Conservation (phyloP, 2,888 invertebrate species). For the Torymus tubicola region DNA sequence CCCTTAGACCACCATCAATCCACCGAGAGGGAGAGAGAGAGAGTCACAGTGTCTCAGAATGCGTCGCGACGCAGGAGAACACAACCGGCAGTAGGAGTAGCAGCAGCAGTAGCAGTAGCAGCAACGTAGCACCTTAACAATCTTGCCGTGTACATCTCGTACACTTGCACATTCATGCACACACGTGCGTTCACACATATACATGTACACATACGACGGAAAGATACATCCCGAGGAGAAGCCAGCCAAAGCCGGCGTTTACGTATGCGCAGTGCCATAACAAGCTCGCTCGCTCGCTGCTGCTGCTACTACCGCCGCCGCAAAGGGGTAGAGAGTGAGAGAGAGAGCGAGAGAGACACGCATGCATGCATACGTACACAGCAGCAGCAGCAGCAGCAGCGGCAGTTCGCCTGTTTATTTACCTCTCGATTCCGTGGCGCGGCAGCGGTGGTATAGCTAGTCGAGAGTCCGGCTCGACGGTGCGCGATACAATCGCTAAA, state of each 20-base stretch:
- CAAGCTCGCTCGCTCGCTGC: conserved; percentile 22
- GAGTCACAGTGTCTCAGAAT: background rate
- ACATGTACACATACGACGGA: conserved; percentile 11
- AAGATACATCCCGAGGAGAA: conserved; percentile 44
- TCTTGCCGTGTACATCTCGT: conserved; percentile 26
- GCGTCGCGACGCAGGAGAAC: background rate
- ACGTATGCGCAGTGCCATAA: conserved; percentile 47
- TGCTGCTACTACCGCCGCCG: background rate
- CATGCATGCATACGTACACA: conserved; percentile 19
- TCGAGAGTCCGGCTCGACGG: conserved; percentile 36
- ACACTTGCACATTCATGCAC: background rate
- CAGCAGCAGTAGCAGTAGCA: background rate
- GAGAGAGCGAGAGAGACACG: background rate
- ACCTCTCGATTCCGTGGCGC: conserved; percentile 37
- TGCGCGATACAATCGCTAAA: conserved; percentile 50
- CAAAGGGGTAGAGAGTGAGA: background rate
- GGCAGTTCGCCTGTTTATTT: conserved; percentile 46
- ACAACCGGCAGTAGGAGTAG: conserved; percentile 3
- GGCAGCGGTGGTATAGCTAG: background rate
- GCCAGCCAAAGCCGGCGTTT: conserved; percentile 12
- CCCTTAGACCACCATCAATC: background rate
- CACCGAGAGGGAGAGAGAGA: no score
- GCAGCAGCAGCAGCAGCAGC: background rate
- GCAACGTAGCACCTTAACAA: conserved; percentile 12
- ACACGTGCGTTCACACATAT: background rate